These are phyloP conservation scores for Lacanobia wlatinum DNA, from an alignment of 2,888 invertebrate species.

Conservation along the genomic window DNA sequence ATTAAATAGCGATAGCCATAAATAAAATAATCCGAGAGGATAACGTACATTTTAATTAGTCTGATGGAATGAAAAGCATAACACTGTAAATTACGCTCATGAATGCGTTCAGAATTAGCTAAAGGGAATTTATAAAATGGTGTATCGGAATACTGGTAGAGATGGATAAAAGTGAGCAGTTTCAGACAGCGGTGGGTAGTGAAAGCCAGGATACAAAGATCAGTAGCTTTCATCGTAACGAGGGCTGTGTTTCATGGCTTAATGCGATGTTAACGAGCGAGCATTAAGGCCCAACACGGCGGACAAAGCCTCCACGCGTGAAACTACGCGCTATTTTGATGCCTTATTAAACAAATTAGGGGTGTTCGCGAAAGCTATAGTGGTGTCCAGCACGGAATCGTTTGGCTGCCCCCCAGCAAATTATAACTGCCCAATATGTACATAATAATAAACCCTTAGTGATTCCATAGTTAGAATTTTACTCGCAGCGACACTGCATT, in stretches of 20 bases:
- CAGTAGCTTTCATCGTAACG: constrained; percentile 69
- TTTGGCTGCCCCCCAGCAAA: constrained; percentile 8
- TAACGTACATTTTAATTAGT: constrained; percentile 51
- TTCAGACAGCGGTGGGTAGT: constrained; percentile 43
- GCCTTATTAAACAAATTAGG: too few relatives aligned
- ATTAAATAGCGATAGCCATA: constrained; percentile 29
- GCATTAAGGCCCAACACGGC: too few relatives aligned
- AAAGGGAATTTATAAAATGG: constrained; percentile 49
- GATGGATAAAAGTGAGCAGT: constrained; percentile 59
- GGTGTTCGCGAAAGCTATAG: too few relatives aligned
- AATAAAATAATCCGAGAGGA: constrained; percentile 34
- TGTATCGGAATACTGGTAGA: constrained; percentile 45
- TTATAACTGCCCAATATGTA: constrained; percentile 11
- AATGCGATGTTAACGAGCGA: constrained; percentile 77
- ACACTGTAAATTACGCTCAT: constrained; percentile 49
- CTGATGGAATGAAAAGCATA: constrained; percentile 49
- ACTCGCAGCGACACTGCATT: background rate
- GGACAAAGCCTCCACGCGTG: too few relatives aligned
- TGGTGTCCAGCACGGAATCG: too few relatives aligned
- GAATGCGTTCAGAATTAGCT: constrained; percentile 50
- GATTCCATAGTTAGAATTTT: background rate
- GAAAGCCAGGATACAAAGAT: constrained; percentile 62
- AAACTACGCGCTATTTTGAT: too few relatives aligned
- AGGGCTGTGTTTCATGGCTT: constrained; percentile 67
- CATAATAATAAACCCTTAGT: background rate